Percentiles rank a stretch among this genome's conserved stretches.
Evolutionary conservation across 2,888 invertebrate genomes (phyloP).

Genomic region (Notodonta dromedarius): DNA sequence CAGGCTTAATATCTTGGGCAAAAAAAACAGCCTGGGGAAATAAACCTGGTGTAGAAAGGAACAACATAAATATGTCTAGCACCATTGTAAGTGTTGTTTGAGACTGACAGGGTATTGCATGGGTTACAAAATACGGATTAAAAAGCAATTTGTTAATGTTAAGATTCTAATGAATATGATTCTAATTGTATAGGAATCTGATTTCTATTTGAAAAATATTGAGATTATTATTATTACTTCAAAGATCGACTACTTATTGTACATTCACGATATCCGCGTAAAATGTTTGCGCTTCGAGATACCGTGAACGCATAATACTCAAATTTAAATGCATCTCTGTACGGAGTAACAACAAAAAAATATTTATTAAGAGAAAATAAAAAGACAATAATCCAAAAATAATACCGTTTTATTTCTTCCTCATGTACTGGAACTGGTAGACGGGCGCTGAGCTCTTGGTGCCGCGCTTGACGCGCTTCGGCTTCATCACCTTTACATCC

Average conservation of each 20-base stretch:
- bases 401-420: constrained; percentile 85
- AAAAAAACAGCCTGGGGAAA: too few relatives aligned
- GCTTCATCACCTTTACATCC: constrained; percentile 86
- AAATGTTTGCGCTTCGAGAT: constrained; percentile 12
- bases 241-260: background rate
- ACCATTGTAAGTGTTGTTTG: background rate
- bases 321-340: constrained; percentile 32
- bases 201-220: constrained; percentile 10
- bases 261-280: constrained; percentile 1
- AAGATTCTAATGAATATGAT: background rate
- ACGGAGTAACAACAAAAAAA: constrained; percentile 24
- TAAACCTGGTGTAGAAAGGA: too few relatives aligned
- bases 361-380: constrained; percentile 32
- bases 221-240: background rate
- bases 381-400: constrained; percentile 24
- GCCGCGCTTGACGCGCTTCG: constrained; percentile 86
- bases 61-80: background rate
- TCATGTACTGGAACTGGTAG: constrained; percentile 91
- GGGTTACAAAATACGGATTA: background rate
- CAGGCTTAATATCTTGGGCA: too few relatives aligned
- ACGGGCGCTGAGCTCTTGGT: constrained; percentile 88
- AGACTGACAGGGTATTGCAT: constrained; percentile 3
- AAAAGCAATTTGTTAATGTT: constrained; percentile 1
- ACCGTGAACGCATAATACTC: constrained; percentile 23
- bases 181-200: background rate